These are phyloP conservation scores for Physeter macrocephalus DNA, from an alignment of 2,113 vertebrate genomes.

Conservation along the genomic window DNA sequence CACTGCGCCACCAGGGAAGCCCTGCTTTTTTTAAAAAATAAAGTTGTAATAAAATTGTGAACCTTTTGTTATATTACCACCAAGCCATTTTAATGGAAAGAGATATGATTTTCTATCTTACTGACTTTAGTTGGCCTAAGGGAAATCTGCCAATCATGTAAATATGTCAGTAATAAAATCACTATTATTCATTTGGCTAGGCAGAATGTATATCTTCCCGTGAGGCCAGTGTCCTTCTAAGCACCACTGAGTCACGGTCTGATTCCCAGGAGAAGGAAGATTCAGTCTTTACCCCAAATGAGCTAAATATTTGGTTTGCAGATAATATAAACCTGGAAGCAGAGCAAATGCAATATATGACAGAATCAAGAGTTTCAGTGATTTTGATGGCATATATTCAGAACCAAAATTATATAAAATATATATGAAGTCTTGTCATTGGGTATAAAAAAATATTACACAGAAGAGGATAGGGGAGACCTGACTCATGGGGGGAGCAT, in stretches of 20 bases:
- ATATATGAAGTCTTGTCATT: background rate
- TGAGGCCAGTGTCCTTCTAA: background rate
- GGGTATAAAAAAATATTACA: background rate
- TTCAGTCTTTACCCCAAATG: background rate
- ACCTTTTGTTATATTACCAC: background rate
- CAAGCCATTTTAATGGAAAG: background rate
- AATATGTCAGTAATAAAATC: background rate
- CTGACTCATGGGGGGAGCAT: background rate
- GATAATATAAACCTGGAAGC: background rate
- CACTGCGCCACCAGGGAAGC: no score
- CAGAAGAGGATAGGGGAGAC: background rate
- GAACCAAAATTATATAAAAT: background rate
- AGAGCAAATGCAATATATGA: background rate
- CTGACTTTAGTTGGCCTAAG: background rate
- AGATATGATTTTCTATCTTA: conserved; percentile 12
- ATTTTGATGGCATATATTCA: background rate
- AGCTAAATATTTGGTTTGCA: background rate
- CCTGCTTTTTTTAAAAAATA: no score
- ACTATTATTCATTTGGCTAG: background rate
- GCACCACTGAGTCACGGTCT: background rate
- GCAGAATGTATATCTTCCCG: background rate
- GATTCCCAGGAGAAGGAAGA: background rate
- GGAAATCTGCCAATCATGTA: background rate
- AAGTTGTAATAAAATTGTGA: no score
- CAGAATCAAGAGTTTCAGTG: background rate